Evolutionary conservation across 2,113 vertebrate species (phyloP).

Genomic region (Ictalurus furcatus): DNA sequence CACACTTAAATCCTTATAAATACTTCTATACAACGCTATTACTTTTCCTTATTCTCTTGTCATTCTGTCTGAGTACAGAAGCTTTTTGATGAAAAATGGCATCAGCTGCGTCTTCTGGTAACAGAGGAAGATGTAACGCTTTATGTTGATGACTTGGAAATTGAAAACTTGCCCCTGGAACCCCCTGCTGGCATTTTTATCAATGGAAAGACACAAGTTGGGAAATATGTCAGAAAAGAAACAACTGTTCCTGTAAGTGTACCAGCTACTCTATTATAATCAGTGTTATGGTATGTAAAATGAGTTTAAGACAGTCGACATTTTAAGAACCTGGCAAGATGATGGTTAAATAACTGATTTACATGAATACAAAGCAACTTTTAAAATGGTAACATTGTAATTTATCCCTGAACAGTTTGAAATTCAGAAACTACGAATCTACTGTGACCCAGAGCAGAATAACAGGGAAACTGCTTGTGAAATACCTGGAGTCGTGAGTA

Average conservation of each 20-base stretch:
- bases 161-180: conserved; percentile 80
- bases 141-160: conserved; percentile 87
- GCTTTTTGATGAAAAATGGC: conserved; percentile 94
- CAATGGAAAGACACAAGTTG: conserved; percentile 92
- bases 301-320: not conserved
- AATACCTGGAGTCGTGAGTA: conserved; percentile 94
- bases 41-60: not conserved
- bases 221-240: conserved; percentile 92
- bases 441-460: conserved; percentile 96
- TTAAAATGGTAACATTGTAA: not conserved
- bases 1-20: not conserved
- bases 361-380: not conserved
- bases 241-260: conserved; percentile 89
- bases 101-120: conserved; percentile 91
- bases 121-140: conserved; percentile 89
- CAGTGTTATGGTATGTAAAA: not conserved
- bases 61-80: conserved; percentile 58
- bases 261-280: not conserved
- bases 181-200: conserved; percentile 92
- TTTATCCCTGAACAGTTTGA: conserved; percentile 81
- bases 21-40: not conserved
- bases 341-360: not conserved
- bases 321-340: not conserved
- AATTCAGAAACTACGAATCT: conserved; percentile 93
- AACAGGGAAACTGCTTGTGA: conserved; percentile 91